A percentile compares a stretch with the other conserved stretches of the same genome.
Conservation (phyloP, 2,113 vertebrate genomes). For the Actenoides hombroni region DNA sequence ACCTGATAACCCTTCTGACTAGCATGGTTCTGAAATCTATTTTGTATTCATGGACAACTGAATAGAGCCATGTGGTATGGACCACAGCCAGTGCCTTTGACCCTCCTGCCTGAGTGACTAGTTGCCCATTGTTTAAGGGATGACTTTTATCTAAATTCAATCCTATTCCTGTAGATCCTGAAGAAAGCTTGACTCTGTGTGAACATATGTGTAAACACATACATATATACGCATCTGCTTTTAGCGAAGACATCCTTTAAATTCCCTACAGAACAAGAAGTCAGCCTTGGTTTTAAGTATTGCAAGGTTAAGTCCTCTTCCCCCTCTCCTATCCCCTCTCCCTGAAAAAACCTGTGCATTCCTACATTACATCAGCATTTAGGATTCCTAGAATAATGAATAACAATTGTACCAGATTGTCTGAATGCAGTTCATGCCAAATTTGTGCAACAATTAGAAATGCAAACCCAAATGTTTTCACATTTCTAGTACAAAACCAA, state of each 20-base stretch:
- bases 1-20: neutral
- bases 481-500: slow-evolving; percentile 23
- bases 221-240: neutral
- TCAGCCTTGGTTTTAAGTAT: slow-evolving; percentile 25
- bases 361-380: slow-evolving; percentile 24
- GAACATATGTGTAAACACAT: neutral
- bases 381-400: slow-evolving; percentile 30
- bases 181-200: neutral
- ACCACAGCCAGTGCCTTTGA: neutral
- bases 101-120: neutral
- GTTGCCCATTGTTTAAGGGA: neutral
- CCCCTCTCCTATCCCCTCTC: neutral
- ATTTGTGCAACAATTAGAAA: slow-evolving; percentile 15
- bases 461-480: slow-evolving; percentile 55
- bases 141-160: neutral
- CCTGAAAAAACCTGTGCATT: neutral
- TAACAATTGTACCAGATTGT: slow-evolving; percentile 23
- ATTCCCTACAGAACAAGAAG: slow-evolving; percentile 1
- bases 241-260: neutral
- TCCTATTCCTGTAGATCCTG: neutral
- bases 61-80: neutral
- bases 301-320: neutral
- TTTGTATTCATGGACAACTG: neutral
- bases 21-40: neutral
- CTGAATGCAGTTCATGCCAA: neutral